Evolutionary conservation across 2,113 vertebrate genomes (phyloP).

Genomic region (Paradoxurus hermaphroditus): DNA sequence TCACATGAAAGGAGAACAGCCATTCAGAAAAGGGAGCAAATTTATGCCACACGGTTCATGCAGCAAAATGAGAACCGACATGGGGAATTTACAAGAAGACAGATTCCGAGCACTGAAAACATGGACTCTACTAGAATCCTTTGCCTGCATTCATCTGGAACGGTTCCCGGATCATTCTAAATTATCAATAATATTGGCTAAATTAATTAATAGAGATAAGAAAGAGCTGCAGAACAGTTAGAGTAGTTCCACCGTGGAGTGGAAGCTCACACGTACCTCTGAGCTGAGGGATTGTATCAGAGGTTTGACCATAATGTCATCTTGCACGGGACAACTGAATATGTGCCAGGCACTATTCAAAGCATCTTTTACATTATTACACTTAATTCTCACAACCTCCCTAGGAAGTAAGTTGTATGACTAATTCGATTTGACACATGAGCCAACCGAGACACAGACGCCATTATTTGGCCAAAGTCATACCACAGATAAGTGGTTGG

Average conservation of each 20-base stretch:
- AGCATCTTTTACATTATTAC: neutral
- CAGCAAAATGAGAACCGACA: neutral
- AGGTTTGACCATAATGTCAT: neutral
- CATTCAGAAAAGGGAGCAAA: neutral
- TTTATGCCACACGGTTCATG: rapidly evolving
- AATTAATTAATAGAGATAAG: neutral
- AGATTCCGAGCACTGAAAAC: neutral
- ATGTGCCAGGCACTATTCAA: neutral
- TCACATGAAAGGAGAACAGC: neutral
- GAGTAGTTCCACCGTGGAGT: neutral
- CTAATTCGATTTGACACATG: neutral
- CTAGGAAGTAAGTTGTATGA: neutral
- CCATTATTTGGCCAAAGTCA: neutral
- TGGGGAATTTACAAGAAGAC: neutral
- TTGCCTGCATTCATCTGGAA: neutral
- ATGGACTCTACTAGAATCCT: neutral
- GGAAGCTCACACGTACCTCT: neutral
- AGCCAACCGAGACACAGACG: neutral
- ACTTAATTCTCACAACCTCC: neutral
- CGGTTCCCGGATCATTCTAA: neutral
- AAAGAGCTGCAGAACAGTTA: neutral
- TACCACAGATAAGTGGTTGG: neutral
- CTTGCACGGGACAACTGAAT: neutral
- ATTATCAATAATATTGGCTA: neutral
- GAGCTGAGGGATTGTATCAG: neutral